A percentile compares a stretch with the other conserved stretches of the same genome.
Evolutionary conservation across 2,113 vertebrate species (phyloP).

Genomic region (Eolophus roseicapilla): DNA sequence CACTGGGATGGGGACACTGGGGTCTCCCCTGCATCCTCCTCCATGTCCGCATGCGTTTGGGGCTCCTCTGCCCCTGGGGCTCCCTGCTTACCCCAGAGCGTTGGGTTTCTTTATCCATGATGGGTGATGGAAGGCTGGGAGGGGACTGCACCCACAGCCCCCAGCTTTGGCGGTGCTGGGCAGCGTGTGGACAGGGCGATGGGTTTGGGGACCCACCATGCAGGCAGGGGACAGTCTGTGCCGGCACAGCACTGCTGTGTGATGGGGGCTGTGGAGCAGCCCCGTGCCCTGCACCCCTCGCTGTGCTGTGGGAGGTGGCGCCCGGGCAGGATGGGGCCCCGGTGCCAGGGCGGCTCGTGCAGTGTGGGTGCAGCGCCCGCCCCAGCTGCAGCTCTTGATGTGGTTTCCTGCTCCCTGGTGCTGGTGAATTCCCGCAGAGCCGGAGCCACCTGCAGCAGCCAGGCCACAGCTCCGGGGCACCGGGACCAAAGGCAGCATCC

Average conservation of each 20-base stretch:
- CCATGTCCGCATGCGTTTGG: neutral
- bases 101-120: neutral
- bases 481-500: neutral
- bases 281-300: neutral
- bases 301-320: neutral
- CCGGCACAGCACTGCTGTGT: neutral
- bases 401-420: conserved; percentile 24
- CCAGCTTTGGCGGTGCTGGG: neutral
- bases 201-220: neutral
- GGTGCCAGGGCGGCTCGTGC: rapidly evolving
- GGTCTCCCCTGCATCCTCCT: neutral
- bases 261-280: neutral
- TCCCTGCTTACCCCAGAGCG: neutral
- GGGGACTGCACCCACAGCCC: neutral
- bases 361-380: rapidly evolving
- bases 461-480: too few relatives aligned
- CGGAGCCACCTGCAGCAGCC: neutral
- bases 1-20: neutral
- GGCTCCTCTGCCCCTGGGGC: neutral
- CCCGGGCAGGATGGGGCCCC: neutral
- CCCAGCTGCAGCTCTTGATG: neutral
- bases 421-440: neutral
- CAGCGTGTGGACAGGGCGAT: rapidly evolving
- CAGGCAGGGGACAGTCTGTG: neutral
- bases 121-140: neutral